Conservation (phyloP, 2,797 vertebrate genomes). For the Scleropages formosus region DNA sequence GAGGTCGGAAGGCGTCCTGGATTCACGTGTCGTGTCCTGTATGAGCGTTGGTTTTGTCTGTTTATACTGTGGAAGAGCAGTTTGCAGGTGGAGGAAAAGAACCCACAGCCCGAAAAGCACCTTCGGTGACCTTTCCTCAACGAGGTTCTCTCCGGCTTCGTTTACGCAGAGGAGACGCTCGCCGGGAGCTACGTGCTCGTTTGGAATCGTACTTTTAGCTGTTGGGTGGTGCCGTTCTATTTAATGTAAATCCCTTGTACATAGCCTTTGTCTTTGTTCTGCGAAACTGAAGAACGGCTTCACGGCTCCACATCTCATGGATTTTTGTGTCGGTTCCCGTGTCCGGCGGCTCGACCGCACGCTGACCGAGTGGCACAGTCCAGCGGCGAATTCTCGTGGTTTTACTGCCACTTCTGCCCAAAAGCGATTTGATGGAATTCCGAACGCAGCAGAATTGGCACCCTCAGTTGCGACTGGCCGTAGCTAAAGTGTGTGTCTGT, state of each 20-base stretch:
- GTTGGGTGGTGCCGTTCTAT: conserved; percentile 49
- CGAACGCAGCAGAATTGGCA: too few relatives aligned
- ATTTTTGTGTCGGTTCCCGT: too few relatives aligned
- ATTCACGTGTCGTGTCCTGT: neutral
- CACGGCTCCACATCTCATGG: conserved; percentile 54
- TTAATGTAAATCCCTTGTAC: conserved; percentile 76
- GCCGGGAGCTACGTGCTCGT: conserved; percentile 28
- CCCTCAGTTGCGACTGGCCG: neutral
- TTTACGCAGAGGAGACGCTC: neutral
- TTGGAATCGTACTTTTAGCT: conserved; percentile 16
- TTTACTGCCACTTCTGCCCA: too few relatives aligned
- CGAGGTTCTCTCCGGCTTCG: neutral
- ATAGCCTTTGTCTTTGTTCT: conserved; percentile 51
- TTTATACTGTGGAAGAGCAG: conserved; percentile 38
- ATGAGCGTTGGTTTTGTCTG: conserved; percentile 30
- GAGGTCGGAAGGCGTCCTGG: conserved; percentile 3
- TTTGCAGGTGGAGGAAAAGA: neutral
- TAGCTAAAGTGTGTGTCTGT: conserved; percentile 6
- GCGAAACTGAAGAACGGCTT: conserved; percentile 35
- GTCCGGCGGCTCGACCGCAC: too few relatives aligned
- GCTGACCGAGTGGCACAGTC: too few relatives aligned
- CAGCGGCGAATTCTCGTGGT: too few relatives aligned
- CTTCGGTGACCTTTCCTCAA: neutral
- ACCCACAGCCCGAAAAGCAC: conserved; percentile 4
- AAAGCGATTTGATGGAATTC: too few relatives aligned